These are phyloP conservation scores for Penaeus monodon DNA, from an alignment of 2,888 invertebrate genomes.

Conservation along the genomic window DNA sequence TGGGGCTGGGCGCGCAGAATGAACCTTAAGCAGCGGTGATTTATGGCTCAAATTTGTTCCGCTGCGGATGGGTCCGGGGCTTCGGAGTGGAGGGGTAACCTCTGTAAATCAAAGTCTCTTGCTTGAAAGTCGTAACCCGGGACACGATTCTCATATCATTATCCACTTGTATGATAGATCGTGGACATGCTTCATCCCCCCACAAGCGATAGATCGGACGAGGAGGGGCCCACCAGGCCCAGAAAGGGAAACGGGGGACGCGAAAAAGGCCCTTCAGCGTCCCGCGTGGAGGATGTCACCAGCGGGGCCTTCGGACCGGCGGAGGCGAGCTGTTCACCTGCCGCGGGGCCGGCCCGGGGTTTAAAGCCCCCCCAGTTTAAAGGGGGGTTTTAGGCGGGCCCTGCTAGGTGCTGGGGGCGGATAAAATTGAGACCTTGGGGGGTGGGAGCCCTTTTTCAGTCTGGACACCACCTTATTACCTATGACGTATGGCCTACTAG, in stretches of 20 bases:
- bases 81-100: conserved; percentile 38
- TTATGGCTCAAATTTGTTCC: conserved; percentile 25
- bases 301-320: not conserved
- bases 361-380: conserved; percentile 40
- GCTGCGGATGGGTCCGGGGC: conserved; percentile 14
- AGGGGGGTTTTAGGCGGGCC: conserved; percentile 42
- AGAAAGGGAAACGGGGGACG: not conserved
- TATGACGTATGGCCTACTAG: conserved; percentile 55
- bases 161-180: conserved; percentile 20
- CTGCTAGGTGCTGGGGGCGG: conserved; percentile 57
- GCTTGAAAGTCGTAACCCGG: conserved; percentile 53
- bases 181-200: conserved; percentile 6
- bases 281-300: not conserved
- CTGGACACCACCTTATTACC: conserved; percentile 58
- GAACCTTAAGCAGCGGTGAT: conserved; percentile 22
- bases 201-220: conserved; percentile 9
- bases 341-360: conserved; percentile 13
- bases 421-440: conserved; percentile 56
- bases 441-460: conserved; percentile 59
- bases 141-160: conserved; percentile 27
- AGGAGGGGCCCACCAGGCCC: not conserved
- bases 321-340: not conserved
- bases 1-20: conserved; percentile 1
- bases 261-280: too few relatives aligned
- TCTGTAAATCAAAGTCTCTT: conserved; percentile 54